Base-by-base conservation (phyloP, 2,797 vertebrate genomes). In the Oophaga sylvatica region DNA sequence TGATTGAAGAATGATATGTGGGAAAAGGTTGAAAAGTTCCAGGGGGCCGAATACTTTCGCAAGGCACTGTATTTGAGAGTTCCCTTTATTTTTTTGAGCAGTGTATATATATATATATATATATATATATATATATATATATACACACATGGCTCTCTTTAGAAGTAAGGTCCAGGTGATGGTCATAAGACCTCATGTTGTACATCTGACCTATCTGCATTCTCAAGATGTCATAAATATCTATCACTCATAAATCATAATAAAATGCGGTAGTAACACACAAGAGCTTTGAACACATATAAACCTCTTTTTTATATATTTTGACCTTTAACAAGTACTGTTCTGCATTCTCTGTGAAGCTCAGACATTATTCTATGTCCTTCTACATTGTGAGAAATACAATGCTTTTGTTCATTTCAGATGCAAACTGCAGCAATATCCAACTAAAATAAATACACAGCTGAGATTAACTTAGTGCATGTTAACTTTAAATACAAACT, bases 401-500 rank as follows among this genome's bases (percentile, higher is more conserved):
- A 75, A 57, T 59, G 53, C 57, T 45, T 22, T 56, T 75, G 70
- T 17, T 35, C 1, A 3, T 75, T 75, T 35, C 62, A 62, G 13
- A 19, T 35, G n/a, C 26, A 84, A 60, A 35, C 19, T 84, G 22
- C 22, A 20, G 22, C 10, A 15, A 62, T 60, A 83, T 71, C n/a
- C 20, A 41, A 41, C 56, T 41, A 76, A 62, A 83, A 60, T 60
- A 73, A 83, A 29, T 57, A 35, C 45, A 75, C 45, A 75, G 26
- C 29, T 45, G 19, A 60, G 57, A 63, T 19, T 35, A 60, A 63
- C 11, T 60, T 60, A 83, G 56, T 73, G 76, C 71, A 63, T 16
- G 10, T 62, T 76, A 41, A 41, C 56, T 75, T 73, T 41, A 45
- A 62, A n/a, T 63, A 65, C 20, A 84, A 60, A 62, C 45, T 60